phyloP scores from a whole-genome alignment of 2,797 vertebrate species.

The Myiothlypis chrysogaster region DNA sequence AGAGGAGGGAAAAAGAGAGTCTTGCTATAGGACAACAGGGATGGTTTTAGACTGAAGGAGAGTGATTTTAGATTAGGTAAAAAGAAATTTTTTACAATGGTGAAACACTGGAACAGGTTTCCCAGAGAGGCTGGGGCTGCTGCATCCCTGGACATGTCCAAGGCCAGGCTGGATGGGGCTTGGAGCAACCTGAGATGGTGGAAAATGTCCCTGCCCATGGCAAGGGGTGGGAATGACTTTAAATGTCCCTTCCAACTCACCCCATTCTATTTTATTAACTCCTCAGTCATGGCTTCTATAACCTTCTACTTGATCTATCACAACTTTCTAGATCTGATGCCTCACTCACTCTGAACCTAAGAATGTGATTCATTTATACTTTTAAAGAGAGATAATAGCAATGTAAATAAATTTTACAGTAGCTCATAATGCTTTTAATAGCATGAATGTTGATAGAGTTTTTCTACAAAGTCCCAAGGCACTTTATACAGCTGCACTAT shows the following conservation, averaged over 20 bases:
- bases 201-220: not conserved
- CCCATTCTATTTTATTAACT: not conserved
- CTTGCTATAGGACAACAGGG: not conserved
- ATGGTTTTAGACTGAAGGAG: not conserved
- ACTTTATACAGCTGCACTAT: conserved; percentile 20
- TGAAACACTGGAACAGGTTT: accelerated
- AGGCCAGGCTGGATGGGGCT: not conserved
- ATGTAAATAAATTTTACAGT: conserved; percentile 60
- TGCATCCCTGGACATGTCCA: not conserved
- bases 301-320: not conserved
- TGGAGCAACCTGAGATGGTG: not conserved
- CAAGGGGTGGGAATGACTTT: not conserved
- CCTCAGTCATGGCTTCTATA: not conserved
- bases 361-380: not conserved
- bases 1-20: not conserved
- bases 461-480: conserved; percentile 39
- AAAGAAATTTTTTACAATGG: not conserved
- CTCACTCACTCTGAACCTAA: not conserved
- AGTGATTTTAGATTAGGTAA: not conserved
- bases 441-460: conserved; percentile 47
- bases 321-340: not conserved
- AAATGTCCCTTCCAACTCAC: not conserved
- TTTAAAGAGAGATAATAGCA: conserved; percentile 30
- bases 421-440: conserved; percentile 55
- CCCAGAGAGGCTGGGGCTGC: not conserved